Percentiles rank a stretch among this genome's conserved stretches.
Evolutionary conservation across 2,113 vertebrate species (phyloP).

Genomic region (Echinops telfairi): DNA sequence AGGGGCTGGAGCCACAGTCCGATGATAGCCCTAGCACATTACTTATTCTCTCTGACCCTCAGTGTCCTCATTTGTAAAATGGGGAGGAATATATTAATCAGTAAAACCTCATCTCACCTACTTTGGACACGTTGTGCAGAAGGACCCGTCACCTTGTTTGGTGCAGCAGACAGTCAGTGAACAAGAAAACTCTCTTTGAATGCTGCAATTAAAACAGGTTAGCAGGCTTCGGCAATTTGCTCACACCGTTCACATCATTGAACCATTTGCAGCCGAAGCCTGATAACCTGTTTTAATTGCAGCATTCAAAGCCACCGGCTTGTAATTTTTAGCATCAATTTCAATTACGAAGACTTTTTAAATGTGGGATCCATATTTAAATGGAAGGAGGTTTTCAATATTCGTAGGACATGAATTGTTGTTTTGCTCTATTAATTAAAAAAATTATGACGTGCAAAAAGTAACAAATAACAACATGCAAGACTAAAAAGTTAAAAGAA

Average conservation of each 20-base stretch:
- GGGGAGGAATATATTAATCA: too few species aligned
- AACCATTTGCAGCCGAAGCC: conserved; percentile 30
- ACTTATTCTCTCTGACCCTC: conserved; percentile 12
- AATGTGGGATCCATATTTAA: conserved; percentile 28
- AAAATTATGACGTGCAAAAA: background rate
- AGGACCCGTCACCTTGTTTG: too few species aligned
- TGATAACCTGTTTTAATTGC: background rate
- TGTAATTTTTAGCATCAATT: conserved; percentile 19
- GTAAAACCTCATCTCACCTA: too few species aligned
- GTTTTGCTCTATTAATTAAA: conserved; percentile 34
- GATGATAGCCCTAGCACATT: background rate
- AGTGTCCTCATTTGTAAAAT: background rate
- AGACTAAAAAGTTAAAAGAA: conserved; percentile 46
- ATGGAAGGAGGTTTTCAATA: conserved; percentile 25
- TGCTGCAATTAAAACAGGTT: conserved; percentile 2
- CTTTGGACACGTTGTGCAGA: too few species aligned
- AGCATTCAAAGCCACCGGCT: conserved; percentile 34
- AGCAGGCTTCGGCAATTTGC: background rate
- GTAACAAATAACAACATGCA: conserved; percentile 17
- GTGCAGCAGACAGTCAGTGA: too few species aligned
- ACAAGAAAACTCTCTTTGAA: too few species aligned
- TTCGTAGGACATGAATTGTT: background rate
- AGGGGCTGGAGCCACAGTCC: background rate
- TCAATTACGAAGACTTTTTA: conserved; percentile 26
- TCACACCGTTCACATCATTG: conserved; percentile 30